A percentile compares a stretch with the other conserved stretches of the same genome.
Evolutionary conservation across 2,113 vertebrate species (phyloP).

Genomic region (Dipodomys stephensi): DNA sequence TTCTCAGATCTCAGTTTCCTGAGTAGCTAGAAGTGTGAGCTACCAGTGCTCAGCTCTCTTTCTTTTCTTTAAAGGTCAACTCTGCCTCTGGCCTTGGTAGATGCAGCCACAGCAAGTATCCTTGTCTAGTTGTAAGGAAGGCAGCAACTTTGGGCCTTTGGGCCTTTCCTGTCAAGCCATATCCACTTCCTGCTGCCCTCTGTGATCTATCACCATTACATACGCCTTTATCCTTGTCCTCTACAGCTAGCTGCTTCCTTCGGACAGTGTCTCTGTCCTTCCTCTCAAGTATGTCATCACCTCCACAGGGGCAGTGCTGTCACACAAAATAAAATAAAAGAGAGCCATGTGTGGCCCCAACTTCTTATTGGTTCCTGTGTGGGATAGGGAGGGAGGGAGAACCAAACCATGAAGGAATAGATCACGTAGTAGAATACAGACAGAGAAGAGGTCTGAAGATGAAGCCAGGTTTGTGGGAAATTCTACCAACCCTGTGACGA

Average conservation of each 20-base stretch:
- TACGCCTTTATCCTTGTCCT: neutral
- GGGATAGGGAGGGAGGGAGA: neutral
- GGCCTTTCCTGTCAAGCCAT: neutral
- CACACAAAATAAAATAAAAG: too few relatives aligned
- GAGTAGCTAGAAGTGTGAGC: too few relatives aligned
- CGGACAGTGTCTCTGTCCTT: neutral
- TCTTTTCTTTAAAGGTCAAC: neutral
- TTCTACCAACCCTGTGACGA: neutral
- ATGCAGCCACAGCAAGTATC: neutral
- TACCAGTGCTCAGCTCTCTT: too few relatives aligned
- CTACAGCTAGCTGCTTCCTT: neutral
- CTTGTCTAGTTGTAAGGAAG: neutral
- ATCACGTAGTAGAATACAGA: too few relatives aligned
- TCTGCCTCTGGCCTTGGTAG: neutral
- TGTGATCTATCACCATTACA: neutral
- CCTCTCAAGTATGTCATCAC: neutral
- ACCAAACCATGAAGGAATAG: neutral
- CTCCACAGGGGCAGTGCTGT: neutral
- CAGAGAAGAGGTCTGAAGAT: neutral
- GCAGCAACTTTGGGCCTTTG: neutral
- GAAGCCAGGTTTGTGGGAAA: neutral
- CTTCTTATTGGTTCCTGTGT: neutral
- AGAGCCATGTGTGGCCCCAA: too few relatives aligned
- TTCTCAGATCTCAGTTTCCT: too few relatives aligned
- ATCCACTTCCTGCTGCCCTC: neutral